Evolutionary conservation across 2,797 vertebrate species (phyloP).

Genomic region (Euthynnus affinis): DNA sequence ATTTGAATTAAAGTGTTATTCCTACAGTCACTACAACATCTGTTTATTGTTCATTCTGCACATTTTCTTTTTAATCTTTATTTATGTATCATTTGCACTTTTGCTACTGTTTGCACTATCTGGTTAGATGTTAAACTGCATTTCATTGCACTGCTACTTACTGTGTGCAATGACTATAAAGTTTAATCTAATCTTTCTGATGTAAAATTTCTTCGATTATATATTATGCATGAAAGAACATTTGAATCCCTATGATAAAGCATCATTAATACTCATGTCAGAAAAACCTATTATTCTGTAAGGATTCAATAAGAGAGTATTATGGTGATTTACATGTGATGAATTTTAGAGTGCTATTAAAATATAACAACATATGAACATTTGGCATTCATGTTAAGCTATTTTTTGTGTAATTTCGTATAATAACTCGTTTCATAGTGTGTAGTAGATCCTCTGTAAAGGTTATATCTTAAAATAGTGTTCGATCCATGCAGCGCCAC

Average conservation of each 20-base stretch:
- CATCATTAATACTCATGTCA: constrained; percentile 16
- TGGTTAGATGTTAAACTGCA: background rate
- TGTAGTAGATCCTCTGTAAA: constrained; percentile 29
- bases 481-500: constrained; percentile 37
- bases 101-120: background rate
- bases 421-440: constrained; percentile 1
- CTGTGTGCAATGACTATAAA: background rate
- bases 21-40: background rate
- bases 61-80: background rate
- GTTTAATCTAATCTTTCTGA: constrained; percentile 7
- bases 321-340: constrained; percentile 26
- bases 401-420: background rate
- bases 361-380: background rate
- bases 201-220: constrained; percentile 26
- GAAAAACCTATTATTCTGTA: constrained; percentile 20
- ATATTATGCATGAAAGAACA: constrained; percentile 34
- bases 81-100: background rate
- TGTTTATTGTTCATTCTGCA: background rate
- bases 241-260: constrained; percentile 28
- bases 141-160: background rate
- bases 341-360: constrained; percentile 12
- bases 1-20: background rate
- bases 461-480: constrained; percentile 66
- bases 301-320: background rate
- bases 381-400: constrained; percentile 3